Evolutionary conservation across 2,797 vertebrate genomes (phyloP), one percentile per base, ranked within the genome.

Genomic region (Simalia tracyae): DNA sequence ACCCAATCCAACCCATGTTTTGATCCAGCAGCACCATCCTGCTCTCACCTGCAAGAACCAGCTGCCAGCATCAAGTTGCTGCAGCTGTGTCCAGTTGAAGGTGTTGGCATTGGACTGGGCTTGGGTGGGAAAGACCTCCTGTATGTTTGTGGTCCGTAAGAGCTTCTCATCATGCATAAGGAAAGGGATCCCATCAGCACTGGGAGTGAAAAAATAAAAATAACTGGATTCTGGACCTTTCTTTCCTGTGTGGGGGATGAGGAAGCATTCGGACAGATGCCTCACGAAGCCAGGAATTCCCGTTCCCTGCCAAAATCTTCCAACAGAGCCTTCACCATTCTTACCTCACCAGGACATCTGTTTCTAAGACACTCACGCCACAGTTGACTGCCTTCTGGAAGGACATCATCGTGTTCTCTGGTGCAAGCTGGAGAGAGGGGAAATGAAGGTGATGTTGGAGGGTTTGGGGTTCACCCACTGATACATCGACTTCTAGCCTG

Each of bases 331-430:
- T 31, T 61, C 59, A 3, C 2, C 10, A 17, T 8, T 56, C 91
- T 95, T 98, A 99, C 99, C 99, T 99, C 97, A 99, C 93, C 97
- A 98, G 98, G 92, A 99, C 97, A 22, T 99, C 99, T 0, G 98
- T 99, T 97, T 99, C 99, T 86, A 99, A 99, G 91, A 98, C 98
- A 0, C 93, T 88, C 91, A 98, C 98, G 8, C 97, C 97, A 54
- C 98, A 99, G 28, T 93, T 93, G 2, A 98, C 91, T 0, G 98
- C 98, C 93, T 97, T 98, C 10, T n/a, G 84, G 95, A 99, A 98
- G 0, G 99, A 99, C 99, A 99, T 99, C 95, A 99, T 97, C 57
- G 99, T 99, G 97, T 99, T 99, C 96, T 99, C 99, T 0, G 99
- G 99, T 50, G 99, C 98, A 96, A 99, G 94, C 99, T 99, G 96